Evolutionary conservation across 2,888 invertebrate genomes (phyloP), one percentile per base, ranked within the genome.

Genomic region (Drosophila buzzatii): DNA sequence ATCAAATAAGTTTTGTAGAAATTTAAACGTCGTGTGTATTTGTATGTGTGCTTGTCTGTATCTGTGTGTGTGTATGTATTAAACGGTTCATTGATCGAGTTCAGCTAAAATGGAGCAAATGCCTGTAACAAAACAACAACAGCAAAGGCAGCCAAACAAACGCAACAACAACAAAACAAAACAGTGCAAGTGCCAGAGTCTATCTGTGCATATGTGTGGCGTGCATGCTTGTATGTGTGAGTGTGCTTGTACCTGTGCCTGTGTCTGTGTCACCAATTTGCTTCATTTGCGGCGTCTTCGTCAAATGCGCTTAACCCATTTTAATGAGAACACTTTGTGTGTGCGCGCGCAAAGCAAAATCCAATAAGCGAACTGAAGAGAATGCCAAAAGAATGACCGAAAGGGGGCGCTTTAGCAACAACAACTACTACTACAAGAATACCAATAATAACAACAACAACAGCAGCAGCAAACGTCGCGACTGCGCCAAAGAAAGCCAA

Each of bases 1-100:
- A 85, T 85, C 87, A 89, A 85, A 85, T 89, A 89, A 84, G 84
- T 89, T 85, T 85, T 89, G 86, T 85, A 89, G 84, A 85, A 89
- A 89, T 86, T 86, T 89, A 79, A 85, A 89, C 89, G 84, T 80
- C 79, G 70, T 52, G 52, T 58, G 31, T 51, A 41, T 45, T 5
- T 53, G 39, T 62, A 9, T 59, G 39, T 42, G 16, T 33, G 2
- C 14, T 5, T 14, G 20, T 44, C 3, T 41, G 7, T 53, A 44
- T 67, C 12, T 71, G 4, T 53, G 27, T 64, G 41, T 56, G 49
- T 52, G 14, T 68, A 31, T 62, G 62, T 70, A 73, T 73, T 89
- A 81, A 89, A 86, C 89, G 89, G 84, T 88, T 85, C 89, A 85
- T 85, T 85, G 84, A 85, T 85, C 86, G 84, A 88, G 89, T 85